phyloP scores from a whole-genome alignment of 2,113 vertebrate species.

The Amblyopsis rosae region DNA sequence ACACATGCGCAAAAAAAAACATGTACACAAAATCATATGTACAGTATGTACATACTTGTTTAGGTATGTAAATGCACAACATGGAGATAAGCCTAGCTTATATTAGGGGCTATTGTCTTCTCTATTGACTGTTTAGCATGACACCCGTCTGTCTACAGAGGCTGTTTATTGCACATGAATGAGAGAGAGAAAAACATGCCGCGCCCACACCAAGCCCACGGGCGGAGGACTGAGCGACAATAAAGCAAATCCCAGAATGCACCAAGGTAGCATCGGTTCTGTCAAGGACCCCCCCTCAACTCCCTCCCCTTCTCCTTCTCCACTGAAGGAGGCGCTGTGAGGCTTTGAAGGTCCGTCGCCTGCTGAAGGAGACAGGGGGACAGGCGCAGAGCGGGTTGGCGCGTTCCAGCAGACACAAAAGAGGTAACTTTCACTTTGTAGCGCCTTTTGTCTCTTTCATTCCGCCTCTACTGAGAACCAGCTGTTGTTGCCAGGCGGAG shows the following conservation, averaged over 20 bases:
- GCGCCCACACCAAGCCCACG: constrained; percentile 62
- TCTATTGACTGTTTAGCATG: constrained; percentile 27
- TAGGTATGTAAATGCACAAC: neutral
- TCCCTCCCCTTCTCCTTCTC: constrained; percentile 16
- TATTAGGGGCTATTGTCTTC: no score
- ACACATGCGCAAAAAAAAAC: neutral
- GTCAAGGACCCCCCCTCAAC: constrained; percentile 35
- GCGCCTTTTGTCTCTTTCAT: constrained; percentile 25
- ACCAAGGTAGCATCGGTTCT: constrained; percentile 49
- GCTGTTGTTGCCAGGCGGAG: constrained; percentile 28
- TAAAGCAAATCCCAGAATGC: constrained; percentile 71
- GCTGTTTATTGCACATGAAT: constrained; percentile 59
- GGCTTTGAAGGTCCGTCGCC: constrained; percentile 38
- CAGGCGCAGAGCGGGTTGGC: constrained; percentile 57
- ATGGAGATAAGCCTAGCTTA: constrained; percentile 39
- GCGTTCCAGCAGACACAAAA: constrained; percentile 60
- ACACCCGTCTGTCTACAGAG: constrained; percentile 64
- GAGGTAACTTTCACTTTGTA: constrained; percentile 62
- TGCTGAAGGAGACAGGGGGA: constrained; percentile 48
- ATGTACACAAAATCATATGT: no score
- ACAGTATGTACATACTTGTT: neutral
- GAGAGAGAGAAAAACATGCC: constrained; percentile 14
- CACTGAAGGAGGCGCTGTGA: constrained; percentile 49
- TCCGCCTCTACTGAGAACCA: constrained; percentile 11
- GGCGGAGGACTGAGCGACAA: constrained; percentile 54